These are phyloP conservation scores for Allophyes oxyacanthae DNA, from an alignment of 2,888 invertebrate genomes.

Conservation along the genomic window DNA sequence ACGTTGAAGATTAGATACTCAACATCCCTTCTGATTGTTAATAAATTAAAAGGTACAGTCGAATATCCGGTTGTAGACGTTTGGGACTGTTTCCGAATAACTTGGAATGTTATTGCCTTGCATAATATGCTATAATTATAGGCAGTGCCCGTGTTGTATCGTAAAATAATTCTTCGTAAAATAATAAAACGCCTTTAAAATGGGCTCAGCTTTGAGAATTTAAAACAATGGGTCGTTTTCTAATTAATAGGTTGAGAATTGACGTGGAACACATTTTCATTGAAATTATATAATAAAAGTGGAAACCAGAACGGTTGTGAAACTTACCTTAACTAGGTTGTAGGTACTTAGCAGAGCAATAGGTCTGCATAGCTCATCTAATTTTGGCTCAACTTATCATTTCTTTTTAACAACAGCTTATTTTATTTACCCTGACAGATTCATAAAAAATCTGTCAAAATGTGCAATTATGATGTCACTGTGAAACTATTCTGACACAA, in stretches of 20 bases:
- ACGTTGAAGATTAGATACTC: too few relatives aligned
- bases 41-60: too few relatives aligned
- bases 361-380: too few relatives aligned
- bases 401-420: too few relatives aligned
- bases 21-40: too few relatives aligned
- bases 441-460: too few relatives aligned
- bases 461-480: too few relatives aligned
- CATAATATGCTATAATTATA: slow-evolving; percentile 36
- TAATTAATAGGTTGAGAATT: slow-evolving; percentile 56
- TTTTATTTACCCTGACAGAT: too few relatives aligned
- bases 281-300: slow-evolving; percentile 52
- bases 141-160: slow-evolving; percentile 28
- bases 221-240: slow-evolving; percentile 53
- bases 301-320: slow-evolving; percentile 49
- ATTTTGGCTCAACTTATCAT: too few relatives aligned
- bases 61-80: too few relatives aligned
- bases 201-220: slow-evolving; percentile 43
- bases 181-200: slow-evolving; percentile 44
- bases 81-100: too few relatives aligned
- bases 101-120: slow-evolving; percentile 29
- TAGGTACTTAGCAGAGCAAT: slow-evolving; percentile 15
- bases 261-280: slow-evolving; percentile 51
- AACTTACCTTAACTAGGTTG: slow-evolving; percentile 36
- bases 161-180: slow-evolving; percentile 46
- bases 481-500: too few relatives aligned